Evolutionary conservation across 1,140 invertebrate genomes (phyloP), one percentile per base, ranked within the genome.

Genomic region (Tetraneura akinire): DNA sequence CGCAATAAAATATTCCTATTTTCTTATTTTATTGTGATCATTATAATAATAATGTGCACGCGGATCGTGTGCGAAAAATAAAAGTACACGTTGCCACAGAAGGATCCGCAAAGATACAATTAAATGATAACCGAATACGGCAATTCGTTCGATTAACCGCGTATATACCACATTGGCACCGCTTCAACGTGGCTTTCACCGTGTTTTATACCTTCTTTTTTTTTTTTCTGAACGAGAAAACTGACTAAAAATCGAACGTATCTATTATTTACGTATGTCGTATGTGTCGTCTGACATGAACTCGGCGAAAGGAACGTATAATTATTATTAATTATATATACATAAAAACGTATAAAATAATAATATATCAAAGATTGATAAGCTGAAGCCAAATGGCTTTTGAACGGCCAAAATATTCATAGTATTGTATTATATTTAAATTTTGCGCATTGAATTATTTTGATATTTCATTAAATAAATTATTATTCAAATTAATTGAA

Each of bases 61-160:
- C 26, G 26, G 16, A 26, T 3, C 26, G 4, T 10, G 60, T 29
- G 57, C 14, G 14, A 62, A 6, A 62, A 32, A 62, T 62, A 62
- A 32, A 32, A 62, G 60, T 16, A 62, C 26, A 23, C 0, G 29
- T 9, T 26, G 14, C 14, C 23, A 26, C 55, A 16, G 23, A 60
- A 60, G 26, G 62, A 64, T 64, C 29, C 11, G 62, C 18, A 4
- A 37, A 32, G 64, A 29, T 74, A 74, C 71, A 55, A 74, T 55
- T 55, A 74, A 37, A 74, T 32, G 71, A 74, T 68, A 68, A 68
- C 64, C 64, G 37, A 74, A 55, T 74, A 74, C 29, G 49, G 71
- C 71, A 21, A 55, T 74, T 37, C 51, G 49, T 74, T 74, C 51
- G 29, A 37, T 74, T 74, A 14, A 68, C 64, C 64, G 64, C n/a